phyloP scores from a whole-genome alignment of 2,888 invertebrate genomes.

The Pachycephus smyrnensis region DNA sequence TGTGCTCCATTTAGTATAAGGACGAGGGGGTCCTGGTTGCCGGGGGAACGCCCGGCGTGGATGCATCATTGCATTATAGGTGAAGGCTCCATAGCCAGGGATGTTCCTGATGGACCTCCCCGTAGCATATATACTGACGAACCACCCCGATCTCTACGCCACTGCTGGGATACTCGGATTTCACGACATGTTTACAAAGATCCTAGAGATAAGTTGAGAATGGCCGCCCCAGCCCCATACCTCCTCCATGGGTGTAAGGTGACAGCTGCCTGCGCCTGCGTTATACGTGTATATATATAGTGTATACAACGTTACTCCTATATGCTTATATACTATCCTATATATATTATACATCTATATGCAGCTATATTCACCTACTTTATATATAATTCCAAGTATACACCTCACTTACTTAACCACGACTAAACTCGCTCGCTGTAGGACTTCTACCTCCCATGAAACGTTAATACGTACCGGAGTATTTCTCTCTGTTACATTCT shows the following conservation, averaged over 20 bases:
- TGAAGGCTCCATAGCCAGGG: background rate
- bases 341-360: constrained; percentile 7
- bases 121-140: background rate
- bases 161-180: constrained; percentile 66
- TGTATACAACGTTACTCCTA: constrained; percentile 9
- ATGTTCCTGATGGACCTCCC: background rate
- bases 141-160: constrained; percentile 61
- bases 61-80: constrained; percentile 10
- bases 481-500: background rate
- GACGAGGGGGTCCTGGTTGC: constrained; percentile 44
- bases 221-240: constrained; percentile 62
- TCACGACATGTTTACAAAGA: constrained; percentile 68
- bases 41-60: constrained; percentile 43
- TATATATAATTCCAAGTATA: constrained; percentile 4
- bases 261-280: constrained; percentile 66
- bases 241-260: constrained; percentile 65
- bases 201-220: constrained; percentile 68
- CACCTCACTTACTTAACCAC: constrained; percentile 39
- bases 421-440: constrained; percentile 33
- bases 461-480: background rate
- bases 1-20: constrained; percentile 54
- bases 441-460: background rate
- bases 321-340: constrained; percentile 25
- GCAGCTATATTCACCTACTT: background rate
- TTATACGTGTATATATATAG: constrained; percentile 38